Percentiles rank a stretch among this genome's conserved stretches.
Conservation (phyloP, 2,888 invertebrate genomes). For the Choristoneura rosaceana region DNA sequence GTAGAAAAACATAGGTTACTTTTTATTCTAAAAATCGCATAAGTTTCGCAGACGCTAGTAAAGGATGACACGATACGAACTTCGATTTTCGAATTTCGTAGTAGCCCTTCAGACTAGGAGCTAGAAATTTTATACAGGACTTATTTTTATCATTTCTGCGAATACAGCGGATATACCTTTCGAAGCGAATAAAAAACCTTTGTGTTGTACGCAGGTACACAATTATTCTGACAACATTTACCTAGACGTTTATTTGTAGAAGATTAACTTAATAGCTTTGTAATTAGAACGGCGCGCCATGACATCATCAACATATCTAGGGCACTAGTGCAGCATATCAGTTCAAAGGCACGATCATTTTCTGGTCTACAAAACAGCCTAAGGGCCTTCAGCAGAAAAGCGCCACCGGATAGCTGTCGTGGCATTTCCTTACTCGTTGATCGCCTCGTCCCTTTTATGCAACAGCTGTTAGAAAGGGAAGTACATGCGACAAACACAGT, state of each 20-base stretch:
- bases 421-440: not conserved
- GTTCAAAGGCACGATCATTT: slow-evolving; percentile 12
- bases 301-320: slow-evolving; percentile 20
- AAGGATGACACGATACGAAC: too few species aligned
- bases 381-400: slow-evolving; percentile 10
- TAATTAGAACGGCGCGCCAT: slow-evolving; percentile 2
- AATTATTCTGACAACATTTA: not conserved
- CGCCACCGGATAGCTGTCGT: not conserved
- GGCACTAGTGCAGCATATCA: slow-evolving; percentile 4
- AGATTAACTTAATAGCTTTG: not conserved
- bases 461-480: not conserved
- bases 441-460: not conserved
- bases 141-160: too few species aligned
- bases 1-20: too few species aligned
- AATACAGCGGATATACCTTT: too few species aligned
- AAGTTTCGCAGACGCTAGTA: too few species aligned
- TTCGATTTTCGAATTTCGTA: too few species aligned
- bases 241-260: not conserved
- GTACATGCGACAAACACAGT: not conserved
- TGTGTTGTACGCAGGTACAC: not conserved
- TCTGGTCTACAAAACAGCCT: slow-evolving; percentile 16
- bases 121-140: too few species aligned
- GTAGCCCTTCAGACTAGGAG: too few species aligned
- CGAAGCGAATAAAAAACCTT: not conserved
- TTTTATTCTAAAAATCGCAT: too few species aligned